These are phyloP conservation scores for Platyrinchus mystaceus DNA, from an alignment of 2,797 vertebrate genomes.

Conservation along the genomic window DNA sequence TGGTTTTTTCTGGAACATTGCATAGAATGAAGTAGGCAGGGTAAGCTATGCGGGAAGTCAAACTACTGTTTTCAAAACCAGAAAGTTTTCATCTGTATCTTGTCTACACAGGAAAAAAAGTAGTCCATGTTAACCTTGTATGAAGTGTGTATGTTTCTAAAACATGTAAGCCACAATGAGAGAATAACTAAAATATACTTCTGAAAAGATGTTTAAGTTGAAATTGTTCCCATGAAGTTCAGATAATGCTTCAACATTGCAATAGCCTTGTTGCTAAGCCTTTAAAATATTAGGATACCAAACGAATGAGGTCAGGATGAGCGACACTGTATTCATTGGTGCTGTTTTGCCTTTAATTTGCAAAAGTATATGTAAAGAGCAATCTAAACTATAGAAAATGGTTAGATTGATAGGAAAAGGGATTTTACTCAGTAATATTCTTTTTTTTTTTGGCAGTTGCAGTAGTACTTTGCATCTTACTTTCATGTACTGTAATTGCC, in stretches of 20 bases:
- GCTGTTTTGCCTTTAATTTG: neutral
- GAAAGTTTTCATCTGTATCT: neutral
- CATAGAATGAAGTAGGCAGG: neutral
- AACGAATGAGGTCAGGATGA: neutral
- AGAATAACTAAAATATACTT: neutral
- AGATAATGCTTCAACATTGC: neutral
- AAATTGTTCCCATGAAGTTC: neutral
- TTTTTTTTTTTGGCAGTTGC: neutral
- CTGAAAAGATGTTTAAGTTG: neutral
- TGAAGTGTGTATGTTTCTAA: neutral
- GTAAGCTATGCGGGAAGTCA: neutral
- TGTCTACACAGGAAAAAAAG: neutral
- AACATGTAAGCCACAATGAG: neutral
- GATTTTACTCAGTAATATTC: neutral
- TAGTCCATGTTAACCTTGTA: neutral
- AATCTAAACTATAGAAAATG: neutral
- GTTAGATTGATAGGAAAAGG: neutral
- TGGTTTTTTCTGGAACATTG: neutral
- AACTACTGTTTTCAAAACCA: neutral
- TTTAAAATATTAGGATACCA: neutral
- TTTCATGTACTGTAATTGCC: neutral
- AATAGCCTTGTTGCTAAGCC: neutral
- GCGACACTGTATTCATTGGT: fast-evolving
- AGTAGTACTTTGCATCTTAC: neutral
- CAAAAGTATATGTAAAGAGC: neutral